Percentiles rank a stretch among this genome's conserved stretches.
Evolutionary conservation across 2,113 vertebrate species (phyloP).

Genomic region (Girardinichthys multiradiatus): DNA sequence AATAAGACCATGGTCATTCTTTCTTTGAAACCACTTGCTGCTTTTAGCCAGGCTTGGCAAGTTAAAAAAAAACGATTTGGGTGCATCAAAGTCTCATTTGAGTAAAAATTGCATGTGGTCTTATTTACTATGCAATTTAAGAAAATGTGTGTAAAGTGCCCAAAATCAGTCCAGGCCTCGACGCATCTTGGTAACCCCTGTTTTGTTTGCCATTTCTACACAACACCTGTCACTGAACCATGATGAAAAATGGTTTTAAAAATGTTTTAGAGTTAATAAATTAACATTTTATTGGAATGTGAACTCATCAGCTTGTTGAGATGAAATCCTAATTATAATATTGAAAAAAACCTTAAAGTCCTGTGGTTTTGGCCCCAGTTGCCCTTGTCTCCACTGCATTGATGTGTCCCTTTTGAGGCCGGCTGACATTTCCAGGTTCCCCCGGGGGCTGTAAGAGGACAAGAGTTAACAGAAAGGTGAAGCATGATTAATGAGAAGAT

Average conservation of each 20-base stretch:
- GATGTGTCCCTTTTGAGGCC: constrained; percentile 11
- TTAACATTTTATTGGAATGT: not conserved
- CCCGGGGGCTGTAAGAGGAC: constrained; percentile 6
- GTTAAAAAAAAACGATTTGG: no score
- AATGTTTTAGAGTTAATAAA: not conserved
- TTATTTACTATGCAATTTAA: no score
- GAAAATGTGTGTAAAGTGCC: no score
- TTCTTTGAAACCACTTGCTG: no score
- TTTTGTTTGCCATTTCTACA: no score
- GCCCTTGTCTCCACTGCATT: not conserved
- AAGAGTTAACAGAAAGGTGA: constrained; percentile 44
- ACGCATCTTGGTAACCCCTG: no score
- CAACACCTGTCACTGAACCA: no score
- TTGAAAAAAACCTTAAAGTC: not conserved
- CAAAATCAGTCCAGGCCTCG: no score
- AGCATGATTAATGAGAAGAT: constrained; percentile 52
- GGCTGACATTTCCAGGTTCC: constrained; percentile 42
- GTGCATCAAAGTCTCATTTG: no score
- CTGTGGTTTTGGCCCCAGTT: not conserved
- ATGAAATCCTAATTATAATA: not conserved
- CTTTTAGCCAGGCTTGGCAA: no score
- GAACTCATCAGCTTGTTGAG: not conserved
- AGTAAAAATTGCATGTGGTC: no score
- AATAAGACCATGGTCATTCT: no score
- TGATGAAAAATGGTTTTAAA: not conserved